Conservation (phyloP, 2,797 vertebrate species). For the Sphenopsis melanotis region DNA sequence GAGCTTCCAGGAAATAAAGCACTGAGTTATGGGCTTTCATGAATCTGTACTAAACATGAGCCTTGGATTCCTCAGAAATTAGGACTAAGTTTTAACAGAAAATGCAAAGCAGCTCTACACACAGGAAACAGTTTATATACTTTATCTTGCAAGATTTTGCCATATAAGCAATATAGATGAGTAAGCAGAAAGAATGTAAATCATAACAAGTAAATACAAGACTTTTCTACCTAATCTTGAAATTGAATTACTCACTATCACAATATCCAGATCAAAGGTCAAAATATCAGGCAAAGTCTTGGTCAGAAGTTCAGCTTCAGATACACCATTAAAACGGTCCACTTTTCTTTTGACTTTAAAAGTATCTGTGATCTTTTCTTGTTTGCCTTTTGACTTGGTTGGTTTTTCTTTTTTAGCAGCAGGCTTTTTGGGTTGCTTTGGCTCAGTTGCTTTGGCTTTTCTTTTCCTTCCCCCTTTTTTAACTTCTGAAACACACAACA, state of each 20-base stretch:
- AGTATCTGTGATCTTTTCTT: slow-evolving; percentile 94
- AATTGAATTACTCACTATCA: slow-evolving; percentile 86
- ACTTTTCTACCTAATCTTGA: background rate
- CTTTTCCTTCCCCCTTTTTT: slow-evolving; percentile 85
- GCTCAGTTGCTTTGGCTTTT: slow-evolving; percentile 72
- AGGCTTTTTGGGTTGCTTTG: slow-evolving; percentile 76
- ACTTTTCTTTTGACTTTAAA: slow-evolving; percentile 98
- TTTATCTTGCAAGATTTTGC: slow-evolving; percentile 25
- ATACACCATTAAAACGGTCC: slow-evolving; percentile 95
- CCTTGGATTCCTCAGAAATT: background rate
- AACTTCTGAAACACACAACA: slow-evolving; percentile 66
- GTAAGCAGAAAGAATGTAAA: background rate
- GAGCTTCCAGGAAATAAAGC: background rate
- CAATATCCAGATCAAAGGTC: slow-evolving; percentile 93
- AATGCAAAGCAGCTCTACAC: background rate
- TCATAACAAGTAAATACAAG: background rate
- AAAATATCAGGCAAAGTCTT: slow-evolving; percentile 96
- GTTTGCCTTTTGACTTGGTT: slow-evolving; percentile 83
- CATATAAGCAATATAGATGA: background rate
- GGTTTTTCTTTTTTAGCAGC: slow-evolving; percentile 70
- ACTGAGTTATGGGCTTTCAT: background rate
- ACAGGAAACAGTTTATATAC: background rate
- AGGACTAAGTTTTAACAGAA: background rate
- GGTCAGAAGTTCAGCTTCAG: slow-evolving; percentile 94
- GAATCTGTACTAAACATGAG: background rate